Conservation (phyloP, 2,888 invertebrate species). For the Stenodera caucasica region DNA sequence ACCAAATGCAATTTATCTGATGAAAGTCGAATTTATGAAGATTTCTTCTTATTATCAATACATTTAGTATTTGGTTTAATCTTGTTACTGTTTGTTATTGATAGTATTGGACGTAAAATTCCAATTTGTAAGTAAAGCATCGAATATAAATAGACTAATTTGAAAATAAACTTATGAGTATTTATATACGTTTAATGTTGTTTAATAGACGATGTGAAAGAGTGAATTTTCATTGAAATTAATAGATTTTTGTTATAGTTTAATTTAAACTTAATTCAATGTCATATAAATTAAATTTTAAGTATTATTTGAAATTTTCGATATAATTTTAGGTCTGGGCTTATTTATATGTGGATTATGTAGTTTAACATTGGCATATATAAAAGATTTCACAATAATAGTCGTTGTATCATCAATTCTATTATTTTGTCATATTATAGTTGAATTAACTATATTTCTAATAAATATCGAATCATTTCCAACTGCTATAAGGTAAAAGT, state of each 20-base stretch:
- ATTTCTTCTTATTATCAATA: constrained; percentile 34
- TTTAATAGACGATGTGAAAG: neutral
- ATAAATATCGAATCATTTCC: constrained; percentile 40
- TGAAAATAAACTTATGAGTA: constrained; percentile 9
- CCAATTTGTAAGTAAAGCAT: constrained; percentile 33
- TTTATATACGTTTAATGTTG: constrained; percentile 5
- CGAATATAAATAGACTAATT: constrained; percentile 23
- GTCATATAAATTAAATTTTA: too few species aligned
- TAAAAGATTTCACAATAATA: constrained; percentile 7
- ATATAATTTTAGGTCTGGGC: constrained; percentile 26
- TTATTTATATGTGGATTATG: constrained; percentile 19
- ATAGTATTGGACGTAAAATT: constrained; percentile 37
- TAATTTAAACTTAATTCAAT: too few species aligned
- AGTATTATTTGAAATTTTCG: neutral
- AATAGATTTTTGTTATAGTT: too few species aligned
- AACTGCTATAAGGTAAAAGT: constrained; percentile 38
- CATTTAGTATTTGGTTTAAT: constrained; percentile 38
- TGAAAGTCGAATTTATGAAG: constrained; percentile 27
- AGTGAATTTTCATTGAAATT: too few species aligned
- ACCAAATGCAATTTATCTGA: constrained; percentile 20
- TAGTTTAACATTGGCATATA: constrained; percentile 18
- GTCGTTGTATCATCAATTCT: constrained; percentile 15
- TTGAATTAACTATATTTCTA: constrained; percentile 31
- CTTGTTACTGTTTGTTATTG: constrained; percentile 33
- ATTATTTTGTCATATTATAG: constrained; percentile 17